Conservation (phyloP, 2,888 invertebrate genomes). For the Lepidochitona cinerea region DNA sequence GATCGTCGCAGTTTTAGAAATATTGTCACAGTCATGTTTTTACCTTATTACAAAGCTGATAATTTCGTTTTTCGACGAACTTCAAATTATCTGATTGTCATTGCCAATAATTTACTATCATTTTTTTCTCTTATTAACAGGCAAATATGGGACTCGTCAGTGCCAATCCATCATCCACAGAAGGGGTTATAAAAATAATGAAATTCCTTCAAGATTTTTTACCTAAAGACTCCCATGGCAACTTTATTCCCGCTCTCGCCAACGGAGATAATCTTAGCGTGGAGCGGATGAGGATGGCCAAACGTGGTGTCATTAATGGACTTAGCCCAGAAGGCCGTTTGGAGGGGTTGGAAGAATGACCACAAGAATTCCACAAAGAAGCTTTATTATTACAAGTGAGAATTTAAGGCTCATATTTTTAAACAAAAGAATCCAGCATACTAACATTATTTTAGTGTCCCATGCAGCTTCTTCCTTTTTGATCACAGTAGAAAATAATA, state of each 20-base stretch:
- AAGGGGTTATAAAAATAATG: not conserved
- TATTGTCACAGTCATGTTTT: too few relatives aligned
- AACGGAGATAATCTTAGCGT: not conserved
- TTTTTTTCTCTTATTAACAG: not conserved
- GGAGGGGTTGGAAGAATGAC: not conserved
- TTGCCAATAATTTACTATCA: too few relatives aligned
- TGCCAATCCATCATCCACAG: not conserved
- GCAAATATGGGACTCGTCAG: not conserved
- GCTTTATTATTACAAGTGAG: not conserved
- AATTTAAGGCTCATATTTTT: too few relatives aligned
- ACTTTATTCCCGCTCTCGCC: not conserved
- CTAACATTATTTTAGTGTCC: too few relatives aligned
- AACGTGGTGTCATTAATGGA: not conserved
- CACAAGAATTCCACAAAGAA: conserved; percentile 1
- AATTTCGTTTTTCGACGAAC: too few relatives aligned
- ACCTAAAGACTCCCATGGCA: not conserved
- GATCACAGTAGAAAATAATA: too few relatives aligned
- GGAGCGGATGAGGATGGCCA: not conserved
- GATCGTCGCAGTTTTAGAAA: too few relatives aligned
- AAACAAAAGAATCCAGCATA: too few relatives aligned
- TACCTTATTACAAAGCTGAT: too few relatives aligned
- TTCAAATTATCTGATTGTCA: too few relatives aligned
- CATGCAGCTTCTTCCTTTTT: too few relatives aligned
- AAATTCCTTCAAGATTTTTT: not conserved
- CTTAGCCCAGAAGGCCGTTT: not conserved